phyloP scores from a whole-genome alignment of 2,888 invertebrate species.

The Caenorhabditis afra region DNA sequence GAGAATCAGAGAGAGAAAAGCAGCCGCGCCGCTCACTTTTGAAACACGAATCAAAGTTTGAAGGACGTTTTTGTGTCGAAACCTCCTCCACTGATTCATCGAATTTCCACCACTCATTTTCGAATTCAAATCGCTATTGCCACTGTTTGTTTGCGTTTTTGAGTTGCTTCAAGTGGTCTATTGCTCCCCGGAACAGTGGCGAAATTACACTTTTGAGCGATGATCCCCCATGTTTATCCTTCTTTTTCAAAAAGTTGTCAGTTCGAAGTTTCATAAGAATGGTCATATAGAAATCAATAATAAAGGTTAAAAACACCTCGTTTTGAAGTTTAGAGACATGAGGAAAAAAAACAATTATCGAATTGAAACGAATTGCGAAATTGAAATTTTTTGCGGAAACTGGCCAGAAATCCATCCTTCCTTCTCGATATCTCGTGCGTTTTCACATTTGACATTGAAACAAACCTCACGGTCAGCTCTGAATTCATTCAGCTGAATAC shows the following conservation, averaged over 20 bases:
- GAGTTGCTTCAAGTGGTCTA: not conserved
- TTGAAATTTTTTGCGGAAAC: not conserved
- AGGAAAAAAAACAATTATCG: too few relatives aligned
- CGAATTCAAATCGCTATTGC: not conserved
- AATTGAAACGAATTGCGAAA: not conserved
- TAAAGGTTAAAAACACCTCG: too few relatives aligned
- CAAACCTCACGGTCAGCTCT: not conserved
- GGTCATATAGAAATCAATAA: too few relatives aligned
- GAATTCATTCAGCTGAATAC: slow-evolving; percentile 15
- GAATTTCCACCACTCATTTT: not conserved
- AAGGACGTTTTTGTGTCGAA: not conserved
- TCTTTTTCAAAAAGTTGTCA: not conserved
- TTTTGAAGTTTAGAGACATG: too few relatives aligned
- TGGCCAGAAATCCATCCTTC: not conserved
- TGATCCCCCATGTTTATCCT: too few relatives aligned
- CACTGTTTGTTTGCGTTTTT: not conserved
- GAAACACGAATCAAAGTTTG: not conserved
- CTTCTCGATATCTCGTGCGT: not conserved
- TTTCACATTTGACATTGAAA: not conserved
- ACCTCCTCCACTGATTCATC: not conserved
- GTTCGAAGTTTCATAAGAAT: not conserved
- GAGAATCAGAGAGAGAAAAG: not conserved
- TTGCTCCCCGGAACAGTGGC: too few relatives aligned
- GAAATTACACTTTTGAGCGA: not conserved
- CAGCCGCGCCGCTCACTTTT: not conserved